Evolutionary conservation across 1,140 invertebrate species (phyloP).

Genomic region (Drosophila dunni): DNA sequence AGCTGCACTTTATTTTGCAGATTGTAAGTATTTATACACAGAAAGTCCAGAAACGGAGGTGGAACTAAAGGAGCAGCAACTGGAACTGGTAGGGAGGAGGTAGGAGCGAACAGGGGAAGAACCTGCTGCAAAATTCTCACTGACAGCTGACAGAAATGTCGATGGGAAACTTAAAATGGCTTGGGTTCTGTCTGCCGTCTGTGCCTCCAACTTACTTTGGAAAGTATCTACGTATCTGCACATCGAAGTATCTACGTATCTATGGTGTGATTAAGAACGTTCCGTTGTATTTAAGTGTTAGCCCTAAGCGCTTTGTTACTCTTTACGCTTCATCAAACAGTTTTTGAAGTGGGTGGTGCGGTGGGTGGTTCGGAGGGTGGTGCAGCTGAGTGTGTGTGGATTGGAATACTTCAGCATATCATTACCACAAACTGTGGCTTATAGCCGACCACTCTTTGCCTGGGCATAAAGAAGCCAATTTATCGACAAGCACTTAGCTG

Average conservation of each 20-base stretch:
- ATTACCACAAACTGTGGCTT: constrained; percentile 44
- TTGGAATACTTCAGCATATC: constrained; percentile 40
- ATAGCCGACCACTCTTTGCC: constrained; percentile 12
- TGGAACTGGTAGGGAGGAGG: not conserved
- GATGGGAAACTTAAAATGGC: constrained; percentile 47
- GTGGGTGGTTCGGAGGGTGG: not conserved
- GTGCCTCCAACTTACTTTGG: not conserved
- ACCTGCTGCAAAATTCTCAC: not conserved
- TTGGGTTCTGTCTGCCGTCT: constrained; percentile 27
- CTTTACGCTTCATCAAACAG: constrained; percentile 50
- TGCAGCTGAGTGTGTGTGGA: constrained; percentile 6
- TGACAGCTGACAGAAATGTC: constrained; percentile 73
- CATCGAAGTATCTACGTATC: constrained; percentile 43
- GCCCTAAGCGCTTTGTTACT: constrained; percentile 64
- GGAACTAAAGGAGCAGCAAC: not conserved
- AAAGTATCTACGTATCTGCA: constrained; percentile 29
- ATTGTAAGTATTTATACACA: constrained; percentile 62
- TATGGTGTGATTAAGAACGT: constrained; percentile 74
- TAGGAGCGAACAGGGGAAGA: not conserved
- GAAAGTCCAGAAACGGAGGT: not conserved
- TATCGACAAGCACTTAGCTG: constrained; percentile 34
- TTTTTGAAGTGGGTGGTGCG: constrained; percentile 16
- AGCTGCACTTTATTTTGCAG: constrained; percentile 61
- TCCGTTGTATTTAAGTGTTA: constrained; percentile 73
- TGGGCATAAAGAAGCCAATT: constrained; percentile 35